These are phyloP conservation scores for Paramisgurnus dabryanus DNA, from an alignment of 2,113 vertebrate genomes.

Conservation along the genomic window DNA sequence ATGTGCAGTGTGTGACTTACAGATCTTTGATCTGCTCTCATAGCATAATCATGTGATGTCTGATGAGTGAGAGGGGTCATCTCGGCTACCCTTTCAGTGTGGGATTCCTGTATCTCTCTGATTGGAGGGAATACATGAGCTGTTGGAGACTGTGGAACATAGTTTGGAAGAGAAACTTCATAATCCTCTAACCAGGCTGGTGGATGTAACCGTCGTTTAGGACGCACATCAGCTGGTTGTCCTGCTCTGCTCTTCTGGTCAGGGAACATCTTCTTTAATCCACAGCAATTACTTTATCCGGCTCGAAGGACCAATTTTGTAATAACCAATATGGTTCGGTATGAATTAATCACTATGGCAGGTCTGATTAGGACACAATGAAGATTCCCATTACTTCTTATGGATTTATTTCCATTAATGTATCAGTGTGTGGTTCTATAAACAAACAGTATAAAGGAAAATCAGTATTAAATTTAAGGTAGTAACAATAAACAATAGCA, in stretches of 20 bases:
- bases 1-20: not conserved
- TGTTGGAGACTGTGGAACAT: not conserved
- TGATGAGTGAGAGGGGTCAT: not conserved
- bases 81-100: not conserved
- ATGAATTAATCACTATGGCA: not conserved
- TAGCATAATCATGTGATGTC: not conserved
- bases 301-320: not conserved
- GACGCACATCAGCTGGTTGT: not conserved
- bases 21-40: not conserved
- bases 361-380: no score
- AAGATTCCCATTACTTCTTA: no score
- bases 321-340: not conserved
- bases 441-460: no score
- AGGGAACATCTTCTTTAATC: not conserved
- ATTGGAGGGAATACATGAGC: not conserved
- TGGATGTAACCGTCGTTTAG: not conserved
- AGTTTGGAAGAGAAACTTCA: not conserved
- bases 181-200: not conserved
- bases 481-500: no score
- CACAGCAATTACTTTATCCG: not conserved
- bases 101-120: not conserved
- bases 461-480: no score
- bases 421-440: no score
- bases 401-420: no score
- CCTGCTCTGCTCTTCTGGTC: not conserved